phyloP scores from a whole-genome alignment of 2,113 vertebrate genomes.

The Bubo blakistoni region DNA sequence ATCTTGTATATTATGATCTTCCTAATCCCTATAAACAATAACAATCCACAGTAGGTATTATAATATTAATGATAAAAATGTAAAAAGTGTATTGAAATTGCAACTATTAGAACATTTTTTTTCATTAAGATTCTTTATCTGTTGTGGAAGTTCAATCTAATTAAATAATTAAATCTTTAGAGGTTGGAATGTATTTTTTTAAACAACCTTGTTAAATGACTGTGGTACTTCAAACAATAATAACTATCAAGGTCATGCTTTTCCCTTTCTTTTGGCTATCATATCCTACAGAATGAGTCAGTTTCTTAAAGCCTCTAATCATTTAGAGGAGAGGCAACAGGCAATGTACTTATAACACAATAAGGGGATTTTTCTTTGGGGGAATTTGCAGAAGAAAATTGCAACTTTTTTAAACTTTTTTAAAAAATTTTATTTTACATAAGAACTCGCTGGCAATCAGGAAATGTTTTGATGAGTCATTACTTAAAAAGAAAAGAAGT shows the following conservation, averaged over 20 bases:
- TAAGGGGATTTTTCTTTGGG: background rate
- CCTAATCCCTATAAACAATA: background rate
- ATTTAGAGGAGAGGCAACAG: background rate
- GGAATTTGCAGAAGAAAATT: background rate
- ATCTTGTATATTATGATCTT: background rate
- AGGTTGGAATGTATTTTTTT: background rate
- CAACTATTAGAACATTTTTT: background rate
- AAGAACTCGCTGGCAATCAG: background rate
- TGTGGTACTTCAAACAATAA: background rate
- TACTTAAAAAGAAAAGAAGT: background rate
- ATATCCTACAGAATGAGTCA: background rate
- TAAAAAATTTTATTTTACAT: no score
- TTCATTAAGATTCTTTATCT: background rate
- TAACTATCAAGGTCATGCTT: background rate
- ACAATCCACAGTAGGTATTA: background rate
- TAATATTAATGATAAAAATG: background rate
- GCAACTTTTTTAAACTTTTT: accelerated
- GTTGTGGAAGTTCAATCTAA: background rate
- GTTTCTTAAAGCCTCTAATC: background rate
- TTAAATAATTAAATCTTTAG: background rate
- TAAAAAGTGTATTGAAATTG: background rate
- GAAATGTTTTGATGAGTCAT: background rate
- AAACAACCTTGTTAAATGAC: background rate
- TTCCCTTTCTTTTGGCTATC: background rate
- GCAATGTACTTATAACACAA: background rate